A percentile compares a stretch with the other conserved stretches of the same genome.
phyloP scores from a whole-genome alignment of 1,140 invertebrate species.

The Meloidogyne chitwoodi region DNA sequence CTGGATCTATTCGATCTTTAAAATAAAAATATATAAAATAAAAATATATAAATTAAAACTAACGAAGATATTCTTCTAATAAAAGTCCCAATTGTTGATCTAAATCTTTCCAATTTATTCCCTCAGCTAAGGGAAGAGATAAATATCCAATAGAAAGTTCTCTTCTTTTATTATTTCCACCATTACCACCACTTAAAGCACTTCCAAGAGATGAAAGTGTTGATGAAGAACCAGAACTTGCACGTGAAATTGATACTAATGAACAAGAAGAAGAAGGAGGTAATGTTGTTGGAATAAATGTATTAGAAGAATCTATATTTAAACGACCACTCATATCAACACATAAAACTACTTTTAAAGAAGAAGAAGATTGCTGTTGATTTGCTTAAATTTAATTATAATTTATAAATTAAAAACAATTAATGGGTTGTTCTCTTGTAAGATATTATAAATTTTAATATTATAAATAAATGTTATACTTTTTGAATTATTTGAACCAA shows the following conservation, averaged over 20 bases:
- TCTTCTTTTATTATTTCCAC: background rate
- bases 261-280: constrained; percentile 9
- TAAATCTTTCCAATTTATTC: constrained; percentile 76
- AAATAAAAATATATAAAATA: background rate
- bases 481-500: background rate
- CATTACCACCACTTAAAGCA: background rate
- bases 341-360: constrained; percentile 27
- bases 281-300: background rate
- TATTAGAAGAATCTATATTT: constrained; percentile 24
- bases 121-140: constrained; percentile 27
- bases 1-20: constrained; percentile 75
- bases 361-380: background rate
- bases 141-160: constrained; percentile 72
- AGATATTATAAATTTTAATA: too few relatives aligned
- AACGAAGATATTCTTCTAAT: constrained; percentile 85
- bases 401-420: too few relatives aligned
- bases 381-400: background rate
- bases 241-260: constrained; percentile 3
- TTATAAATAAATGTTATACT: background rate
- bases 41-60: background rate
- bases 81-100: constrained; percentile 82
- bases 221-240: constrained; percentile 26
- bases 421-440: too few relatives aligned
- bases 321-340: constrained; percentile 35
- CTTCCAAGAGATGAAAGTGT: constrained; percentile 23